Percentiles rank a stretch among this genome's conserved stretches.
Evolutionary conservation across 2,113 vertebrate genomes (phyloP).

Genomic region (Syngnathus floridae): DNA sequence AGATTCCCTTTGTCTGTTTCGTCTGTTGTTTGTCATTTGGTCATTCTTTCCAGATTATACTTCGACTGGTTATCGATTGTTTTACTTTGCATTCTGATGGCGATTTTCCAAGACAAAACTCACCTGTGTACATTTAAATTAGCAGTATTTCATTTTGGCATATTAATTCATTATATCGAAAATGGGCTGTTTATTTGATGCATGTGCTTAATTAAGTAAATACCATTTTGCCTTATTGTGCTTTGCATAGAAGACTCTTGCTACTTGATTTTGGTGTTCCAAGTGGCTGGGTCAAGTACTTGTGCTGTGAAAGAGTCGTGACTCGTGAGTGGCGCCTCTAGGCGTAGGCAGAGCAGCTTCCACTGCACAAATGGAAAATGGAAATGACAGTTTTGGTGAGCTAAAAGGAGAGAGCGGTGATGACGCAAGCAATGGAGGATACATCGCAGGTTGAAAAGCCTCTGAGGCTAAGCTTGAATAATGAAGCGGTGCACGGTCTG

Average conservation of each 20-base stretch:
- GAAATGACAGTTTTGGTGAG: neutral
- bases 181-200: neutral
- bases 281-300: neutral
- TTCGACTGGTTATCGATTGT: too few species aligned
- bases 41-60: too few species aligned
- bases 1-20: neutral
- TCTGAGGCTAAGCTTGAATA: neutral
- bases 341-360: conserved; percentile 67
- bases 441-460: neutral
- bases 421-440: neutral
- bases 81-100: too few species aligned
- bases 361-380: conserved; percentile 63
- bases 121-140: too few species aligned
- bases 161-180: neutral
- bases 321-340: conserved; percentile 72
- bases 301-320: neutral
- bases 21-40: neutral
- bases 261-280: neutral
- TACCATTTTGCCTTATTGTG: neutral
- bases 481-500: neutral
- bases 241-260: neutral
- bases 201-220: neutral
- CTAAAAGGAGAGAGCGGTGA: neutral
- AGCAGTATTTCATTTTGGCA: too few species aligned
- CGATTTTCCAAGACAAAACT: too few species aligned